These are phyloP conservation scores for Donacobius atricapilla DNA, from an alignment of 2,113 vertebrate species.

Conservation along the genomic window DNA sequence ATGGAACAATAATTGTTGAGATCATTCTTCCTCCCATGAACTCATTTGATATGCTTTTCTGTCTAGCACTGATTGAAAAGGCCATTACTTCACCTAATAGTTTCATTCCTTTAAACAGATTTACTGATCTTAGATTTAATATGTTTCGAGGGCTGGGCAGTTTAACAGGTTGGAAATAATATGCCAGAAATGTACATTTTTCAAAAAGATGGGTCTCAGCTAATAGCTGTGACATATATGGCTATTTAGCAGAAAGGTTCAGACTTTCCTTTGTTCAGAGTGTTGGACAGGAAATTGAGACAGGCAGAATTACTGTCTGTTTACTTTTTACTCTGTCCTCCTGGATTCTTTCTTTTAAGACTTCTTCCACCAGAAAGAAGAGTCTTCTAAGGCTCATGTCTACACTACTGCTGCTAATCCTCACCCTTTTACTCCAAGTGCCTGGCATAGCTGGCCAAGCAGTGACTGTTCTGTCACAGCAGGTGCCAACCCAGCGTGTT, in stretches of 20 bases:
- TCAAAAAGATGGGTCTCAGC: neutral
- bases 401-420: neutral
- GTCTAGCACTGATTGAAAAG: neutral
- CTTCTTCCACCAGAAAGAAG: neutral
- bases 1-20: neutral
- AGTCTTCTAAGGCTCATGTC: neutral
- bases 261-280: neutral
- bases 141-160: neutral
- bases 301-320: neutral
- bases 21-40: conserved; percentile 3
- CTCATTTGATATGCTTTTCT: neutral
- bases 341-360: neutral
- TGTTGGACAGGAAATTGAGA: neutral
- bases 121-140: neutral
- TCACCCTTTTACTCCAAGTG: neutral
- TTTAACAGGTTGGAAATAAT: conserved; percentile 17
- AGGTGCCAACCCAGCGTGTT: neutral
- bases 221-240: neutral
- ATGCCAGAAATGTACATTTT: neutral
- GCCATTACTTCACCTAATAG: neutral
- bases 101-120: conserved; percentile 11
- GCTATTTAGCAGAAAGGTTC: neutral
- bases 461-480: neutral
- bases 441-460: neutral
- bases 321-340: neutral